Evolutionary conservation across 2,113 vertebrate species (phyloP).

Genomic region (Cyprinodon brontotheroides): DNA sequence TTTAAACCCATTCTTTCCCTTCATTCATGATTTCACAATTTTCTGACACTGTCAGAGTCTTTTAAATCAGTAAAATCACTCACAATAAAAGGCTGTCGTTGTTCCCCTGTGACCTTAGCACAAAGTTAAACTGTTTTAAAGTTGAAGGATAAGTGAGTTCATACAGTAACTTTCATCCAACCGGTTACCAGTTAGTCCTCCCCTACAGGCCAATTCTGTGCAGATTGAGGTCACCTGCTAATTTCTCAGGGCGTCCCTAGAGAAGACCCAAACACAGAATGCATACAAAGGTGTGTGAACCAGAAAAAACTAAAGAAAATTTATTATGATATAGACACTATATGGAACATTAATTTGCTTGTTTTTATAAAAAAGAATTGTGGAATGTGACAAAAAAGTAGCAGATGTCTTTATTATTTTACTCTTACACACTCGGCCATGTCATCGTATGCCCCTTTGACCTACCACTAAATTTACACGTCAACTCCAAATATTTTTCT

Average conservation of each 20-base stretch:
- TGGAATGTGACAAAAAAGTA: slow-evolving; percentile 16
- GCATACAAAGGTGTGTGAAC: background rate
- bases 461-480: slow-evolving; percentile 56
- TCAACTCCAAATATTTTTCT: slow-evolving; percentile 73
- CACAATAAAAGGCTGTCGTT: background rate
- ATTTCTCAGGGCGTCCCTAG: background rate
- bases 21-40: background rate
- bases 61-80: background rate
- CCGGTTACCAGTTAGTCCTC: too few relatives aligned
- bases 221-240: background rate
- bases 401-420: slow-evolving; percentile 30
- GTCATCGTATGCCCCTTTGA: slow-evolving; percentile 44
- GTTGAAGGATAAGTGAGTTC: background rate
- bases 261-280: background rate
- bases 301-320: background rate
- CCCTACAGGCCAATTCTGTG: too few relatives aligned
- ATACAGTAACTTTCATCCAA: background rate
- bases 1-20: background rate
- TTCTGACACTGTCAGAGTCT: background rate
- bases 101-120: background rate
- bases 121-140: background rate
- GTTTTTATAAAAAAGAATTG: slow-evolving; percentile 20
- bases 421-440: slow-evolving; percentile 28
- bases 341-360: background rate
- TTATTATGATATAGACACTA: background rate